A percentile compares a stretch with the other conserved stretches of the same genome.
Conservation (phyloP, 2,797 vertebrate genomes). For the Pseudomugil tenellus region DNA sequence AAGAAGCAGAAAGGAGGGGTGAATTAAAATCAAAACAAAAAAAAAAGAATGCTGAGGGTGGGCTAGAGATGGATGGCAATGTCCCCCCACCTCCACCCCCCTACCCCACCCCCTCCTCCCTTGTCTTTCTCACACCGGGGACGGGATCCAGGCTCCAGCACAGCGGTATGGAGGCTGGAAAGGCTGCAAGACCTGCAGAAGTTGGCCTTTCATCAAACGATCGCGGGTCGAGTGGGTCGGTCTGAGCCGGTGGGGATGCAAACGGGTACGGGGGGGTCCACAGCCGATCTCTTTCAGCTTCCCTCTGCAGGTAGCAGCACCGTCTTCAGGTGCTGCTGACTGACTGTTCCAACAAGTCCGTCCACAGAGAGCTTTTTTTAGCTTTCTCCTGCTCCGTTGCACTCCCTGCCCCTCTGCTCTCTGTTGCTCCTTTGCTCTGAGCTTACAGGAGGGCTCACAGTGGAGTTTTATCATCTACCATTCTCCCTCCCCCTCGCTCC, state of each 20-base stretch:
- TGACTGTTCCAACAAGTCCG: slow-evolving; percentile 47
- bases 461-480: slow-evolving; percentile 82
- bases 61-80: slow-evolving; percentile 67
- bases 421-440: slow-evolving; percentile 71
- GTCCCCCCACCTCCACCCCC: slow-evolving; percentile 32
- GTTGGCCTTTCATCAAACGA: slow-evolving; percentile 44
- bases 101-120: slow-evolving; percentile 17
- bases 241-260: slow-evolving; percentile 38
- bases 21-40: no score
- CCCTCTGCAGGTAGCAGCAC: slow-evolving; percentile 37
- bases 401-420: slow-evolving; percentile 59
- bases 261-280: slow-evolving; percentile 51
- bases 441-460: slow-evolving; percentile 76
- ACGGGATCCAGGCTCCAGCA: slow-evolving; percentile 41
- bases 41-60: slow-evolving; percentile 69
- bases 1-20: slow-evolving; percentile 70
- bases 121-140: slow-evolving; percentile 62
- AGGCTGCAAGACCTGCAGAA: slow-evolving; percentile 43
- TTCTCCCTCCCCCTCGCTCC: slow-evolving; percentile 54
- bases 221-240: slow-evolving; percentile 42
- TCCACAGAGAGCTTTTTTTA: slow-evolving; percentile 35
- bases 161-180: slow-evolving; percentile 32
- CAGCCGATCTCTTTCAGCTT: slow-evolving; percentile 52
- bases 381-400: slow-evolving; percentile 36
- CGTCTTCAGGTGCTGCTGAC: slow-evolving; percentile 40